Evolutionary conservation across 2,888 invertebrate species (phyloP).

Genomic region (Callyntrura guangdongensis): DNA sequence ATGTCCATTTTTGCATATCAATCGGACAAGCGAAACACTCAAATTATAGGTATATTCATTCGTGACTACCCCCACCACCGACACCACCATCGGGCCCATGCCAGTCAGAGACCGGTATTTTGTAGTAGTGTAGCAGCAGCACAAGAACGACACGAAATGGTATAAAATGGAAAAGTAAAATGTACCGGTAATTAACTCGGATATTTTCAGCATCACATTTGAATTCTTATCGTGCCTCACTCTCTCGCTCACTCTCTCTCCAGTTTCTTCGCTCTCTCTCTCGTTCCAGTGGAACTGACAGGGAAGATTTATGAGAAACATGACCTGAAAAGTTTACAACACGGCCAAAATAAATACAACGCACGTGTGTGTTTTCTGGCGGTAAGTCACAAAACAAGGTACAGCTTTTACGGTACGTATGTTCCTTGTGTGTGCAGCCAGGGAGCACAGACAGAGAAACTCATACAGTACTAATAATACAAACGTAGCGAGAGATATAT

Average conservation of each 20-base stretch:
- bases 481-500: background rate
- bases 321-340: constrained; percentile 55
- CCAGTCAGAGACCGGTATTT: constrained; percentile 5
- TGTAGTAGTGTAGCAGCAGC: background rate
- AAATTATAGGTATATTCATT: constrained; percentile 56
- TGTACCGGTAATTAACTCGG: constrained; percentile 62
- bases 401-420: background rate
- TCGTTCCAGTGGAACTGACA: constrained; percentile 55
- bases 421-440: background rate
- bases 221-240: constrained; percentile 62
- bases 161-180: constrained; percentile 52
- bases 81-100: constrained; percentile 31
- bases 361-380: constrained; percentile 48
- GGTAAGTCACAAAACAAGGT: too few relatives aligned
- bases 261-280: constrained; percentile 9
- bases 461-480: background rate
- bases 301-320: constrained; percentile 64
- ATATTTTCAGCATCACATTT: constrained; percentile 61
- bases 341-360: constrained; percentile 48
- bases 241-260: background rate
- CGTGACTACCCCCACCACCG: constrained; percentile 33
- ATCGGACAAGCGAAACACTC: constrained; percentile 52
- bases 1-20: constrained; percentile 59
- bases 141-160: constrained; percentile 25
- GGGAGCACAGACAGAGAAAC: background rate